Evolutionary conservation across 2,113 vertebrate species (phyloP).

Genomic region (Catharus minimus): DNA sequence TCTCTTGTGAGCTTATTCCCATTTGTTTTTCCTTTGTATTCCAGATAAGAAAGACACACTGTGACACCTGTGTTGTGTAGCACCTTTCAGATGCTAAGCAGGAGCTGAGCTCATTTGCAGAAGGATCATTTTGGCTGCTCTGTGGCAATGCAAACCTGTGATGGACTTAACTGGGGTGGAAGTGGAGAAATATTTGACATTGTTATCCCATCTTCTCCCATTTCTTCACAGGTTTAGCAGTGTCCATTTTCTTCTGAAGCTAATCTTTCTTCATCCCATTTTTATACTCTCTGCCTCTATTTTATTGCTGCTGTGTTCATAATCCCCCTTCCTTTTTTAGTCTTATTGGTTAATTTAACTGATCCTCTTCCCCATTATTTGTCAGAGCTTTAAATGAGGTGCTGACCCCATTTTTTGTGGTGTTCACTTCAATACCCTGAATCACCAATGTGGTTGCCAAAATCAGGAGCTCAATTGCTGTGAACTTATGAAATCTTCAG

Average conservation of each 20-base stretch:
- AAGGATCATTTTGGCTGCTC: background rate
- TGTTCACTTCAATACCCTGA: background rate
- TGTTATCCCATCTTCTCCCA: background rate
- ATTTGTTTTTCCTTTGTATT: conserved; percentile 25
- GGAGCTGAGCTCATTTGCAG: background rate
- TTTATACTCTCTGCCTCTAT: background rate
- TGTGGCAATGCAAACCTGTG: background rate
- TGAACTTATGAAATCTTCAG: background rate
- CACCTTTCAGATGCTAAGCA: conserved; percentile 3
- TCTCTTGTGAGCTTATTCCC: background rate
- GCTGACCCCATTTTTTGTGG: background rate
- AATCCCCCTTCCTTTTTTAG: background rate
- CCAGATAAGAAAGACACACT: background rate
- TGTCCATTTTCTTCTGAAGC: background rate
- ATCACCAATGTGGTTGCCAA: background rate
- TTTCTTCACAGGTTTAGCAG: background rate
- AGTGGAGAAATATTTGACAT: background rate
- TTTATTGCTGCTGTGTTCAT: background rate
- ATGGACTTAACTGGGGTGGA: background rate
- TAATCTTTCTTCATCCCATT: background rate
- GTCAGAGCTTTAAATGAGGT: background rate
- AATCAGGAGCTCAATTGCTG: background rate
- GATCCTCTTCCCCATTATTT: background rate
- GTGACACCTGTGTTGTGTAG: background rate
- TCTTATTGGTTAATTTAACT: background rate